Base-by-base conservation (phyloP, 2,113 vertebrate genomes). In the Capreolus pygargus region DNA sequence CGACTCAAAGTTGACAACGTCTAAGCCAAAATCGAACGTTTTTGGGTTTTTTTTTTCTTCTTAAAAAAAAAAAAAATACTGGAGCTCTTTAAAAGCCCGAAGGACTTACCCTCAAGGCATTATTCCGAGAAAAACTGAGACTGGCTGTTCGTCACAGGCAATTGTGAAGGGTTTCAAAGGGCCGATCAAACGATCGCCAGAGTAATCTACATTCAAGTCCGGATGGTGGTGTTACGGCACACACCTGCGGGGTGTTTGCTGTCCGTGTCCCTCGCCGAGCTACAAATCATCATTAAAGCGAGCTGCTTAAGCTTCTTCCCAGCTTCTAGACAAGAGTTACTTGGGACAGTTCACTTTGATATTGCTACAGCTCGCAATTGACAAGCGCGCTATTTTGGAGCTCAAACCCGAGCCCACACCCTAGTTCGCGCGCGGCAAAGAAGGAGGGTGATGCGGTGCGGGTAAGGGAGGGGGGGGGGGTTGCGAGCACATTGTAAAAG, bases 131-230 rank as follows among this genome's bases (percentile, higher is more conserved):
- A 91, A 98, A 98, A 97, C 97, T 98, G 98, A 98, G 99, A 97
- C 97, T 97, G 98, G 98, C 98, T 97, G 98, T 99, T 99, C 98
- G 99, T 99, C 99, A 99, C 99, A 99, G 98, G 98, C 99, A 99
- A 99, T 99, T 99, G 99, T 99, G 98, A 99, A 98, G 97, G 98
- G 98, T 99, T 99, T 99, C 99, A 99, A 99, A 99, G 98, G 97
- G 97, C 98, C 98, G 99, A 99, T 99, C 99, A 99, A 99, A 99
- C 98, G 98, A 97, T 98, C 96, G 98, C 98, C 97, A 98, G 98
- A 99, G 99, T 99, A 98, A 99, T 99, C 98, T 98, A 98, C 98
- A 99, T 99, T 99, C 98, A 98, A 99, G 98, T 98, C 96, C 98
- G 99, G 99, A 99, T 98, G 99, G 98, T 92, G 98, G 97, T 94